These are phyloP conservation scores for Lindbergichthys nudifrons DNA, from an alignment of 2,797 vertebrate genomes.

Conservation along the genomic window DNA sequence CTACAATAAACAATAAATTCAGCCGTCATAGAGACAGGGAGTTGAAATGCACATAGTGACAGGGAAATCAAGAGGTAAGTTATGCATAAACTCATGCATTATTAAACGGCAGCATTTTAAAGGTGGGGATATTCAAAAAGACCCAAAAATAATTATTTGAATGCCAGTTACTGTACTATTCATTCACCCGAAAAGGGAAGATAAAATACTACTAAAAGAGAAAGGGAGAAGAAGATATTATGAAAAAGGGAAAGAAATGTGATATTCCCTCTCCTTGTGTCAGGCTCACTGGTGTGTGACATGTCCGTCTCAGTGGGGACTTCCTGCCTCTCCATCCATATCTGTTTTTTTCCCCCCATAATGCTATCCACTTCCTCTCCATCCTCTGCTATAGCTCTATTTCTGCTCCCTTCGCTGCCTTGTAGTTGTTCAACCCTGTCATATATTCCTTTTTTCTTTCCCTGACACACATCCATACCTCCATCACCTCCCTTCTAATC, in stretches of 20 bases:
- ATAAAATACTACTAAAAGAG: constrained; percentile 16
- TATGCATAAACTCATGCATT: constrained; percentile 65
- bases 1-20: constrained; percentile 42
- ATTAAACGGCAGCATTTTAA: constrained; percentile 65
- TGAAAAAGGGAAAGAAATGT: constrained; percentile 45
- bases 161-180: constrained; percentile 38
- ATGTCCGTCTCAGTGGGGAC: constrained; percentile 70
- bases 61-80: constrained; percentile 51
- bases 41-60: constrained; percentile 38
- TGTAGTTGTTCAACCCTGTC: constrained; percentile 51
- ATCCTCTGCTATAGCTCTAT: constrained; percentile 37
- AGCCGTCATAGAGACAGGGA: constrained; percentile 15
- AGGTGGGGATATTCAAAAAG: constrained; percentile 44
- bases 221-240: constrained; percentile 43
- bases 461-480: constrained; percentile 9
- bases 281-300: constrained; percentile 71
- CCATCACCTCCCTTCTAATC: neutral
- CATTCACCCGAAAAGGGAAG: constrained; percentile 42
- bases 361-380: constrained; percentile 33
- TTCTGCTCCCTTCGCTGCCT: constrained; percentile 35
- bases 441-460: constrained; percentile 31
- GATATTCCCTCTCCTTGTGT: constrained; percentile 66
- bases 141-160: constrained; percentile 35
- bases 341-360: constrained; percentile 52
- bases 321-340: constrained; percentile 50